Base-by-base conservation (phyloP, 2,888 invertebrate species). In the Autographa gamma region DNA sequence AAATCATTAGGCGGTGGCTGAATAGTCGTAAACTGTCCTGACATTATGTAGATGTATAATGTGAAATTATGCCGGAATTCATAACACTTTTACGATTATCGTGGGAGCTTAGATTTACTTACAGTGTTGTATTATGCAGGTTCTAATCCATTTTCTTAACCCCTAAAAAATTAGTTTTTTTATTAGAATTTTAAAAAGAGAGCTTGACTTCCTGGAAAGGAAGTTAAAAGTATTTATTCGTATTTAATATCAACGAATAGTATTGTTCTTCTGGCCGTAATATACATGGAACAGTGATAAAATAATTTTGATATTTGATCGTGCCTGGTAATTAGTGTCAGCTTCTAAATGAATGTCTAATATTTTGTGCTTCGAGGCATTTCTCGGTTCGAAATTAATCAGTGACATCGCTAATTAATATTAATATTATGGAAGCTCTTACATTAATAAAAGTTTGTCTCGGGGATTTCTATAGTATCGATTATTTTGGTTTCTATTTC, bases 301-400 rank as follows among this genome's bases (percentile, higher is more conserved):
- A 74, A 72, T 77, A 43, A 80, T 71, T 71, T 8, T 32, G 41
- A 77, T 73, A 75, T 77, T 73, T 64, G 71, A 77, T 71, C 66
- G 74, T 75, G 62, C 67, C 54, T 68, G 60, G 74, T 77, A 80
- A 82, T 81, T 77, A 80, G 68, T 66, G 81, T 80, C 77, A 69
- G 77, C 73, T 32, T 63, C 43, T 73, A 72, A 82, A 79, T 79
- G 74, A 76, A 74, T 69, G 80, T 66, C 54, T 79, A 75, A 63
- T 56, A 59, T 68, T 75, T 65, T 48, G 66, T 43, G 41, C 65
- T 67, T 67, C 68, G 59, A 31, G 31, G 16, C 59, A 32, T 14
- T 68, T 60, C 71, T 70, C 60, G 41, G 70, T 65, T 67, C 64
- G 56, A 79, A 71, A 76, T 71, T 70, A 70, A 79, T 77, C 67